phyloP scores from a whole-genome alignment of 2,113 vertebrate genomes.

The Dasyprocta punctata region DNA sequence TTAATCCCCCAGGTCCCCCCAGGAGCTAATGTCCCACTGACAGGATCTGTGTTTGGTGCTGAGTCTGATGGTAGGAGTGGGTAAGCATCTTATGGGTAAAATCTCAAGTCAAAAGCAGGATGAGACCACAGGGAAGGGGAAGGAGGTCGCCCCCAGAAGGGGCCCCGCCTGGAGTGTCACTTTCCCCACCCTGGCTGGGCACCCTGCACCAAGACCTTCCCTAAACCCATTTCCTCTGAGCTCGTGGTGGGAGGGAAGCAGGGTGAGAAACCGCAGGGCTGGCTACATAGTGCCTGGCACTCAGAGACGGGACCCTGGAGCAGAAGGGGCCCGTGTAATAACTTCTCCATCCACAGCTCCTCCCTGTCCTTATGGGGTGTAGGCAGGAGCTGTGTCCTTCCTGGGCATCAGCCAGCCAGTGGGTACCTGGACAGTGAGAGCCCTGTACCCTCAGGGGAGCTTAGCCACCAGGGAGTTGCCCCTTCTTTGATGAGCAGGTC shows the following conservation, averaged over 20 bases:
- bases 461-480: not conserved
- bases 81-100: not conserved
- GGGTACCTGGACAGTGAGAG: not conserved
- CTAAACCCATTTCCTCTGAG: rapidly evolving
- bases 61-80: not conserved
- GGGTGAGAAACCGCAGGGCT: not conserved
- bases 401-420: not conserved
- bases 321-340: not conserved
- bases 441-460: not conserved
- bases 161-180: not conserved
- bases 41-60: not conserved
- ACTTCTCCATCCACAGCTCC: no score
- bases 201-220: not conserved
- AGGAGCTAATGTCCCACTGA: not conserved
- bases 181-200: not conserved
- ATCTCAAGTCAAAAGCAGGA: not conserved
- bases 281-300: not conserved
- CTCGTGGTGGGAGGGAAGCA: not conserved
- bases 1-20: not conserved
- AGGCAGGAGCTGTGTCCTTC: not conserved
- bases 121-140: not conserved
- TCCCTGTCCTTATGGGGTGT: not conserved
- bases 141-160: not conserved
- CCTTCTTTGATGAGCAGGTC: not conserved
- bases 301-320: not conserved